A percentile compares a stretch with the other conserved stretches of the same genome.
Conservation (phyloP, 2,888 invertebrate genomes). For the Acanthosoma haemorrhoidale region DNA sequence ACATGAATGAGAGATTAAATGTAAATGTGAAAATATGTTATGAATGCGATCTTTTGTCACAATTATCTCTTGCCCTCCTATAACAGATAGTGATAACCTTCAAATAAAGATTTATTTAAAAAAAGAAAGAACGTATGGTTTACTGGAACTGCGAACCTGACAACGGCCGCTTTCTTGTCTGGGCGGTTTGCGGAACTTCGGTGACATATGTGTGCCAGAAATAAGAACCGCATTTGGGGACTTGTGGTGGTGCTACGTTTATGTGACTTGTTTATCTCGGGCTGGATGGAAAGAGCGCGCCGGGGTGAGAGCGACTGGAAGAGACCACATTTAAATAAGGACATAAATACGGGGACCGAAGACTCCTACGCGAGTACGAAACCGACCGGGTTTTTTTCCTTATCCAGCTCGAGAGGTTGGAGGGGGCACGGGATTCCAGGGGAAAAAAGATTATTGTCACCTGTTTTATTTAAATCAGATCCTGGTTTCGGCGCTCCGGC, state of each 20-base stretch:
- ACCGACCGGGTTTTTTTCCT: neutral
- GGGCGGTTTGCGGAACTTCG: too few relatives aligned
- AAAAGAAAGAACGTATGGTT: too few relatives aligned
- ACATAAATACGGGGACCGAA: neutral
- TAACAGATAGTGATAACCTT: too few relatives aligned
- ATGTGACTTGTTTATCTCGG: neutral
- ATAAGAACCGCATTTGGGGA: neutral
- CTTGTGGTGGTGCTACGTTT: too few relatives aligned
- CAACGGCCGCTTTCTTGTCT: too few relatives aligned
- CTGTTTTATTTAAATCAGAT: conserved; percentile 27
- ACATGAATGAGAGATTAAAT: too few relatives aligned
- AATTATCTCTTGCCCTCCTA: too few relatives aligned
- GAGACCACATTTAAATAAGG: conserved; percentile 20
- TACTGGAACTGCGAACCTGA: too few relatives aligned
- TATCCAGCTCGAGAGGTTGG: neutral
- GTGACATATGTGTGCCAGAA: neutral
- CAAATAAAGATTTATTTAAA: too few relatives aligned
- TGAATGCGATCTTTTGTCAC: too few relatives aligned
- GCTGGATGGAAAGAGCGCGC: neutral
- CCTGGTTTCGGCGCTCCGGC: conserved; percentile 8
- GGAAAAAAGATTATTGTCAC: conserved; percentile 27
- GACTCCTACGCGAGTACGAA: conserved; percentile 18
- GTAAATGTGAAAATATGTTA: too few relatives aligned
- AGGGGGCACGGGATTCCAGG: neutral
- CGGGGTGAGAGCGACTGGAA: neutral